These are phyloP conservation scores for Euclidia mi DNA, from an alignment of 2,888 invertebrate species.

Conservation along the genomic window DNA sequence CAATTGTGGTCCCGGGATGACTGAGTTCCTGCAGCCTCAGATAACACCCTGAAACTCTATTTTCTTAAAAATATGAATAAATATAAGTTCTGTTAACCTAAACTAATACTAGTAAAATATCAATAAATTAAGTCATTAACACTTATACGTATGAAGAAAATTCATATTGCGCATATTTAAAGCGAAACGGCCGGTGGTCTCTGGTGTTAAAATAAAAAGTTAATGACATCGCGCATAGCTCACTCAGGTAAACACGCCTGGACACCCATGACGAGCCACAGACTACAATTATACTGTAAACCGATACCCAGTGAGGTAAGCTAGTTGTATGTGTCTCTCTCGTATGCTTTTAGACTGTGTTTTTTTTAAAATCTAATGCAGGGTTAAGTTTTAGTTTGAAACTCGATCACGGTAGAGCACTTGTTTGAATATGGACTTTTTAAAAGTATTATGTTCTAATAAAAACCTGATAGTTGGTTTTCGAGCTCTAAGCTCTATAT, in stretches of 20 bases:
- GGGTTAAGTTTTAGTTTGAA: not conserved
- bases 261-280: conserved; percentile 73
- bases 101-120: too few species aligned
- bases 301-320: conserved; percentile 43
- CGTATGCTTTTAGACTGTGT: not conserved
- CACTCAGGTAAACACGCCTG: conserved; percentile 74
- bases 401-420: not conserved
- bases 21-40: too few species aligned
- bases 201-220: conserved; percentile 71
- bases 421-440: not conserved
- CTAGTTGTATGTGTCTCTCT: conserved; percentile 5
- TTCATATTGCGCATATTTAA: conserved; percentile 30
- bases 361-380: conserved; percentile 4
- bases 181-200: conserved; percentile 42
- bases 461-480: too few species aligned
- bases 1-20: too few species aligned
- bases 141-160: conserved; percentile 16
- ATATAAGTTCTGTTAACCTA: too few species aligned
- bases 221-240: conserved; percentile 67
- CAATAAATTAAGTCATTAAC: not conserved
- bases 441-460: too few species aligned
- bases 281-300: conserved; percentile 44
- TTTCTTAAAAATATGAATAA: too few species aligned
- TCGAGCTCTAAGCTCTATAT: too few species aligned
- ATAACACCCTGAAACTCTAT: too few species aligned